Conservation (phyloP, 2,888 invertebrate species). For the Agrotis segetum region DNA sequence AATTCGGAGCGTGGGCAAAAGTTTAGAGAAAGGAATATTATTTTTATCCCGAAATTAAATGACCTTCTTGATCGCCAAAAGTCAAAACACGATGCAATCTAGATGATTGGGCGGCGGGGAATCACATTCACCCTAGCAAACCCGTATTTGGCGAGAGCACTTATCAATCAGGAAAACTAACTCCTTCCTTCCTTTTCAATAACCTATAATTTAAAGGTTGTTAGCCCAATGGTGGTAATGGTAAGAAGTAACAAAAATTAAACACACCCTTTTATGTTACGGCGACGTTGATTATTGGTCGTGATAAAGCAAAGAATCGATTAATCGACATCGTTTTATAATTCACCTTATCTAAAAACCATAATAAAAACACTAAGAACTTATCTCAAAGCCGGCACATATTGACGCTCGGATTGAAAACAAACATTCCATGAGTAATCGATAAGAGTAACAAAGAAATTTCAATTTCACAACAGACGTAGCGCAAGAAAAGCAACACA, state of each 20-base stretch:
- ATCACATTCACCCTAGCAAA: constrained; percentile 9
- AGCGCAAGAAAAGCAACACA: constrained; percentile 94
- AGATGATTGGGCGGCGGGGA: constrained; percentile 1
- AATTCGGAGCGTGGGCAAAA: too few species aligned
- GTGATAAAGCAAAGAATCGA: constrained; percentile 1
- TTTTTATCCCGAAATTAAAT: neutral
- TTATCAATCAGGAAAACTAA: constrained; percentile 18
- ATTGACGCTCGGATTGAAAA: constrained; percentile 45
- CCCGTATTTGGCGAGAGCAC: constrained; percentile 4
- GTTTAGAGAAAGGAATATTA: too few species aligned
- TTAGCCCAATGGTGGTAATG: neutral
- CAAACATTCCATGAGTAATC: constrained; percentile 44
- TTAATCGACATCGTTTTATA: constrained; percentile 26
- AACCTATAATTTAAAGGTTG: neutral
- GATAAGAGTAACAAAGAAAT: constrained; percentile 57
- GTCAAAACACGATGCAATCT: neutral
- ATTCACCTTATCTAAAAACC: constrained; percentile 36
- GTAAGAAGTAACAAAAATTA: neutral
- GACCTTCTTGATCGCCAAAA: neutral
- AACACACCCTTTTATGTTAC: neutral
- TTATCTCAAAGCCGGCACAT: constrained; percentile 21
- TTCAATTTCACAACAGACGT: constrained; percentile 90
- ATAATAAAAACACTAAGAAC: constrained; percentile 28
- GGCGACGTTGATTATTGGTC: neutral
- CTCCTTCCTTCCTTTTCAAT: constrained; percentile 8